Evolutionary conservation across 2,113 vertebrate genomes (phyloP).

Genomic region (Gadus macrocephalus): DNA sequence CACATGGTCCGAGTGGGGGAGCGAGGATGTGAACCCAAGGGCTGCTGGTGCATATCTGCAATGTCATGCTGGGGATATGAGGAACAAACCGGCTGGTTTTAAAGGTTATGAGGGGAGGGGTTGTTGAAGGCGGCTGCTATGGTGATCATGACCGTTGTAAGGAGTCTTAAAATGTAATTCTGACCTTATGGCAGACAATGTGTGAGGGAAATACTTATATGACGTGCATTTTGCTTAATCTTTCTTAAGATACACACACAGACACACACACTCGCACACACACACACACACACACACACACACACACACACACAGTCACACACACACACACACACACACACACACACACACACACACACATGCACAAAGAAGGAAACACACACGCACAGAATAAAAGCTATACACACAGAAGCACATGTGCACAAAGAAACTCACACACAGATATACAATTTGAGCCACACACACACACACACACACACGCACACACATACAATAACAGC

Average conservation of each 20-base stretch:
- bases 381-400: not conserved
- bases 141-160: too few relatives aligned
- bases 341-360: not conserved
- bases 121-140: too few relatives aligned
- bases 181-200: too few relatives aligned
- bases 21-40: not conserved
- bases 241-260: not conserved
- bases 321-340: constrained; percentile 4
- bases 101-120: not conserved
- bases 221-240: not conserved
- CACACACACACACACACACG: not conserved
- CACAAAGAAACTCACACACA: not conserved
- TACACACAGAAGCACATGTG: not conserved
- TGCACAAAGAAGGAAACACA: not conserved
- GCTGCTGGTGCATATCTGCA: not conserved
- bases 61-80: not conserved
- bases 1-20: not conserved
- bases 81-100: not conserved
- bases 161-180: too few relatives aligned
- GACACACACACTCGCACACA: not conserved
- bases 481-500: not conserved
- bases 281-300: not conserved
- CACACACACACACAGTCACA: constrained; percentile 2
- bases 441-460: not conserved
- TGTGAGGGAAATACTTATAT: too few relatives aligned